Base-by-base conservation (phyloP, 2,888 invertebrate genomes). In the Drosophila paranaensis region DNA sequence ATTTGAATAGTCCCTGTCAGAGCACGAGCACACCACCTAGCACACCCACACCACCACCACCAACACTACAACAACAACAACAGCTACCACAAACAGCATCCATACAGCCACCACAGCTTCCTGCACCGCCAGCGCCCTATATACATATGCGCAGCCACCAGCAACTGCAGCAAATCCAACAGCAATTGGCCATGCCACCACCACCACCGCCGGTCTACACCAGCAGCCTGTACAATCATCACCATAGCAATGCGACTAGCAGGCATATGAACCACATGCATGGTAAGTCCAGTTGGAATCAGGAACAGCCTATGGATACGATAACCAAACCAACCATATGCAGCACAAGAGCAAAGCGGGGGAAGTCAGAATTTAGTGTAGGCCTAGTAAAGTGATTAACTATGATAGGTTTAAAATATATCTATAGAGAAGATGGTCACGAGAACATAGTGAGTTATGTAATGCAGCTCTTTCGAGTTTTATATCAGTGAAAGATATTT, bases 241-340 rank as follows among this genome's bases (percentile, higher is more conserved):
- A 81, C 53, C 83, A 89, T 58, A 82, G 67, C 67, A 80, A 74
- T 75, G 57, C 82, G 43, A 54, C 64, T 40, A 76, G 65, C 57
- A 69, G 85, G 62, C 89, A 84, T 50, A 42, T 89, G 27, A 88
- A 70, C 60, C 90, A 82, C 78, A 86, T 91, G 82, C 91, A 91
- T 81, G 91, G 91, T 91, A 91, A 91, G 90, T 87, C 66, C 20
- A 45, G 48, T 42, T 5, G 16, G 0, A 13, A 25, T 6, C 13
- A 1, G 9, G 5, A 2, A 27, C 14, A 30, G 27, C 13, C 35
- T 14, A 13, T n/a, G 42, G 35, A 64, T 40, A 50, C 55, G 48
- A 55, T 42, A 57, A 62, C 54, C 75, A 63, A 78, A 51, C 40
- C 74, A 56, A 60, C 66, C 67, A 50, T 39, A 53, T 68, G 68